Evolutionary conservation across 2,888 invertebrate genomes (phyloP), one percentile per base, ranked within the genome.

Genomic region (Meloe dianella): DNA sequence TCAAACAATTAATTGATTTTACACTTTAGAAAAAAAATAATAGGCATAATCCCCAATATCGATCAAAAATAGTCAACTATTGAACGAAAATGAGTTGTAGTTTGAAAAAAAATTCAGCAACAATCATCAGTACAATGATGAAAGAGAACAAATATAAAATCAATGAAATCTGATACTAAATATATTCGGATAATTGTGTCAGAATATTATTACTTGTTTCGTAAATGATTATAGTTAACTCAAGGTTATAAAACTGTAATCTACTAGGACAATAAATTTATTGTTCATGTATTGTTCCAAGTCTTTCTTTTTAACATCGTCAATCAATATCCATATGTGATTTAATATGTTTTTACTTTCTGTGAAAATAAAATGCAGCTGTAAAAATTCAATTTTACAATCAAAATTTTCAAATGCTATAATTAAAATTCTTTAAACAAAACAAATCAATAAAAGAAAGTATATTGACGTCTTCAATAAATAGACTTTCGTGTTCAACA

Each of bases 181-280:
- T 20, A 10, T 10, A 47, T 20, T 20, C 9, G 8, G 5, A 20
- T 47, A 9, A 10, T 47, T 47, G n/a, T n/a, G n/a, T n/a, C n/a
- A n/a, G n/a, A n/a, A n/a, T n/a, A 20, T 20, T 47, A 9, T 9
- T 10, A 12, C 51, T 22, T 51, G 22, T 24, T 51, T 24, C 6
- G 10, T 51, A 12, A 51, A 2, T 41, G 41, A 41, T 41, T 17
- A 6, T n/a, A 41, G 41, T 6, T 41, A 41, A 41, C 17, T 41
- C 41, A 41, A 41, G 41, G n/a, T 41, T 41, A 17, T 41, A 41
- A 41, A 41, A 41, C 41, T 41, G 41, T 41, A 41, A 41, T 41
- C 5, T n/a, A 41, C n/a, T 41, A 41, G 41, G 7, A 22, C 51
- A 51, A 51, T 24, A 22, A 51, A 51, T 51, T 51, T 51, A 24